phyloP scores from a whole-genome alignment of 2,888 invertebrate species.

The Ormia ochracea region DNA sequence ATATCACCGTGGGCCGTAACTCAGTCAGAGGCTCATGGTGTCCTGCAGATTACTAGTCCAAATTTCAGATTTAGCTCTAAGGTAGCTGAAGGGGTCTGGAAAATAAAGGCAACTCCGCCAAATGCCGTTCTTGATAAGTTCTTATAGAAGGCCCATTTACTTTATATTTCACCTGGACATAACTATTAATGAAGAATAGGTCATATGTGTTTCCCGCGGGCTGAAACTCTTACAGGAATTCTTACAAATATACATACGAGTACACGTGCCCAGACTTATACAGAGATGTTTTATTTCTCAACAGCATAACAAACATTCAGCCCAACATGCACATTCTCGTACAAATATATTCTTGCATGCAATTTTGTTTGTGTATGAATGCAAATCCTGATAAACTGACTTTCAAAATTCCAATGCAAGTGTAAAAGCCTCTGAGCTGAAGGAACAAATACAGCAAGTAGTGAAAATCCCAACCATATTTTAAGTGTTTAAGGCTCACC shows the following conservation, averaged over 20 bases:
- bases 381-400: constrained; percentile 30
- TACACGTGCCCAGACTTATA: not conserved
- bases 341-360: not conserved
- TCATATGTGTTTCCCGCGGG: constrained; percentile 43
- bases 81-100: too few relatives aligned
- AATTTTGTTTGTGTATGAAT: not conserved
- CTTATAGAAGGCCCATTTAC: not conserved
- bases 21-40: too few relatives aligned
- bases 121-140: not conserved
- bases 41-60: too few relatives aligned
- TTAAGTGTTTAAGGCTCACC: constrained; percentile 31
- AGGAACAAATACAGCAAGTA: not conserved
- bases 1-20: too few relatives aligned
- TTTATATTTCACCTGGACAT: not conserved
- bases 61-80: too few relatives aligned
- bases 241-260: not conserved
- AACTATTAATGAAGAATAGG: not conserved
- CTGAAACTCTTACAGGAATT: constrained; percentile 47
- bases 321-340: constrained; percentile 11
- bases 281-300: not conserved
- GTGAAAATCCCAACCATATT: constrained; percentile 43
- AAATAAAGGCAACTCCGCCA: too few relatives aligned
- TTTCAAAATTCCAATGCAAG: constrained; percentile 12
- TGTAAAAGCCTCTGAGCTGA: too few relatives aligned
- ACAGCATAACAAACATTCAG: constrained; percentile 39